Evolutionary conservation across 2,797 vertebrate genomes (phyloP).

Genomic region (Amblyraja radiata): DNA sequence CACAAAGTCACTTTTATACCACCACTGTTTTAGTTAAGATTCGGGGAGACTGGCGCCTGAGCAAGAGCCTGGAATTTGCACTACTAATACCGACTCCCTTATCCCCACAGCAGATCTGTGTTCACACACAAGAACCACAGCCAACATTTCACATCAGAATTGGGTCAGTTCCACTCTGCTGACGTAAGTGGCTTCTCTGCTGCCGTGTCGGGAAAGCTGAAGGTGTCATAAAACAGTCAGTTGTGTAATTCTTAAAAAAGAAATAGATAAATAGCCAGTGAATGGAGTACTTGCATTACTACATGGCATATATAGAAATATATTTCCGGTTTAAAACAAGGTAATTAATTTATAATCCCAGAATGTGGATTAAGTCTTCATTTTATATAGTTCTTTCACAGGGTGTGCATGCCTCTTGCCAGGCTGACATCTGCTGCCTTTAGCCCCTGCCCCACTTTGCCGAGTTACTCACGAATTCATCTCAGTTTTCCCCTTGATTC

Average conservation of each 20-base stretch:
- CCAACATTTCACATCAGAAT: slow-evolving; percentile 9
- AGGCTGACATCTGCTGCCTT: background rate
- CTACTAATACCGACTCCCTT: background rate
- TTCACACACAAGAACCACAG: background rate
- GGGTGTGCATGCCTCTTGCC: no score
- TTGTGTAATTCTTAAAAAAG: background rate
- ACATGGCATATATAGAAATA: background rate
- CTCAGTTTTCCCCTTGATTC: no score
- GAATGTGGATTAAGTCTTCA: background rate
- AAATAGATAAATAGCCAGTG: background rate
- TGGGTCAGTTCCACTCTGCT: background rate
- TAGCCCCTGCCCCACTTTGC: no score
- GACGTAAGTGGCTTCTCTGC: background rate
- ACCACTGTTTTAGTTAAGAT: background rate
- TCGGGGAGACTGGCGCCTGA: slow-evolving; percentile 14
- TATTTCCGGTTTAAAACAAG: background rate
- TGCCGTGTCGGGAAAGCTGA: background rate
- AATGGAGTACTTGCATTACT: background rate
- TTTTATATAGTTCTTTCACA: background rate
- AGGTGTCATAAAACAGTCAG: background rate
- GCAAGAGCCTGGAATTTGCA: slow-evolving; percentile 20
- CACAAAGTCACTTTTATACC: slow-evolving; percentile 1
- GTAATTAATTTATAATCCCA: background rate
- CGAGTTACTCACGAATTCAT: no score
- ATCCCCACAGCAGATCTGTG: background rate